Evolutionary conservation across 2,113 vertebrate genomes (phyloP).

Genomic region (Lepisosteus osseus): DNA sequence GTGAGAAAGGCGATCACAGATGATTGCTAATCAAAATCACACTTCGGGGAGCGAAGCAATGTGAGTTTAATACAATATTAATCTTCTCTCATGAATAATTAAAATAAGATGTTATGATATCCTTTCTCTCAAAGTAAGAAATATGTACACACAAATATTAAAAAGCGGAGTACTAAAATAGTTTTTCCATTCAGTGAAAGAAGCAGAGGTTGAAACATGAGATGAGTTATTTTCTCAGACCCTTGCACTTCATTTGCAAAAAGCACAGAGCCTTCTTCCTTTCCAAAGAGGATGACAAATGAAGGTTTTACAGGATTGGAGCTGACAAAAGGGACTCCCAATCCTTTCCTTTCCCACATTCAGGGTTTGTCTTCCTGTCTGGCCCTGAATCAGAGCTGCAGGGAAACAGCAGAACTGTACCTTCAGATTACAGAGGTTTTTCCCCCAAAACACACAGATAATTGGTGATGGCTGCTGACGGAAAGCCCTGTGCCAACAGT

Average conservation of each 20-base stretch:
- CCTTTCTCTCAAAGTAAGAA: no score
- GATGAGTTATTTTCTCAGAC: constrained; percentile 6
- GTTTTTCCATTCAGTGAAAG: no score
- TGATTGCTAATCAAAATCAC: constrained; percentile 9
- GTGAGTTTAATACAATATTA: constrained; percentile 4
- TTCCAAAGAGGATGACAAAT: constrained; percentile 1
- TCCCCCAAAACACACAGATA: background rate
- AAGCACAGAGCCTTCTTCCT: background rate
- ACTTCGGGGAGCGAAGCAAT: background rate
- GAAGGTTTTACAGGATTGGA: constrained; percentile 11
- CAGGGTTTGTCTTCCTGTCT: background rate
- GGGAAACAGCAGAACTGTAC: constrained; percentile 4
- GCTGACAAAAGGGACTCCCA: constrained; percentile 7
- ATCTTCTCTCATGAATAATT: constrained; percentile 19
- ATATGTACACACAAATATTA: no score
- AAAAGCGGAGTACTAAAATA: no score
- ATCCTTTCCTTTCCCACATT: background rate
- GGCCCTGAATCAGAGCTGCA: background rate
- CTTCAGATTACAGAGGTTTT: background rate
- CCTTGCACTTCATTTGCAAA: constrained; percentile 3
- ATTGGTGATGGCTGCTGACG: background rate
- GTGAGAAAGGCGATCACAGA: background rate
- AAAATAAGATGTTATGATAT: constrained; percentile 4
- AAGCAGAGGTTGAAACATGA: no score
- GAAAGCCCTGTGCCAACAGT: constrained; percentile 11